A percentile compares a stretch with the other conserved stretches of the same genome.
These are phyloP conservation scores for Perodicticus potto DNA, from an alignment of 2,797 vertebrate species.

Conservation along the genomic window DNA sequence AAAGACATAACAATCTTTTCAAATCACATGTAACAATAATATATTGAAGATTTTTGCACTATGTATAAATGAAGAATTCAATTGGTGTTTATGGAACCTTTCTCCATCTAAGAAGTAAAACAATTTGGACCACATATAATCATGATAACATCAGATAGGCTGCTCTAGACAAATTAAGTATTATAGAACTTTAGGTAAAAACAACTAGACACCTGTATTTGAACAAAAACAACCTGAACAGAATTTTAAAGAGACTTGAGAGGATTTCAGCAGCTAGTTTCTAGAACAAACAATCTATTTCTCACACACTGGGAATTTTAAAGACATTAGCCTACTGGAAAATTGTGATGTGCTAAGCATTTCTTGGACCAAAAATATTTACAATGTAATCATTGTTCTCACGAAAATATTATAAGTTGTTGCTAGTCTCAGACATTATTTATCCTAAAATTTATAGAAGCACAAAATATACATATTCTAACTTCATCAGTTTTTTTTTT, in stretches of 20 bases:
- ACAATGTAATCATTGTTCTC: not conserved
- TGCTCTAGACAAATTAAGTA: not conserved
- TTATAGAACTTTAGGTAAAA: constrained; percentile 13
- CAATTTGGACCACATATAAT: not conserved
- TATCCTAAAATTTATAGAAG: not conserved
- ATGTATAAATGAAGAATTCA: not conserved
- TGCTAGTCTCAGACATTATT: not conserved
- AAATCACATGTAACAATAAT: not conserved
- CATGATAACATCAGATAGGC: constrained; percentile 13
- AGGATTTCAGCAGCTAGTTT: constrained; percentile 23
- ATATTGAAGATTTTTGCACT: not conserved
- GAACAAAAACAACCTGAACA: constrained; percentile 44
- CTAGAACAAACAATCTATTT: constrained; percentile 17
- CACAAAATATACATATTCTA: not conserved
- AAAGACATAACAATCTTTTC: not conserved
- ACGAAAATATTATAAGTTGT: not conserved
- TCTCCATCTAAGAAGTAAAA: not conserved
- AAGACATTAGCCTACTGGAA: not conserved
- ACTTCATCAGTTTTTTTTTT: not conserved
- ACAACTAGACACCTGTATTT: constrained; percentile 19
- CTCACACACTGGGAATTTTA: not conserved
- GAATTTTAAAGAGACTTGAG: constrained; percentile 48
- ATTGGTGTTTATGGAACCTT: not conserved
- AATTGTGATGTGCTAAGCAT: not conserved
- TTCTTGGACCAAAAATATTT: not conserved